Evolutionary conservation across 2,888 invertebrate species (phyloP).

Genomic region (Idaea dimidiata): DNA sequence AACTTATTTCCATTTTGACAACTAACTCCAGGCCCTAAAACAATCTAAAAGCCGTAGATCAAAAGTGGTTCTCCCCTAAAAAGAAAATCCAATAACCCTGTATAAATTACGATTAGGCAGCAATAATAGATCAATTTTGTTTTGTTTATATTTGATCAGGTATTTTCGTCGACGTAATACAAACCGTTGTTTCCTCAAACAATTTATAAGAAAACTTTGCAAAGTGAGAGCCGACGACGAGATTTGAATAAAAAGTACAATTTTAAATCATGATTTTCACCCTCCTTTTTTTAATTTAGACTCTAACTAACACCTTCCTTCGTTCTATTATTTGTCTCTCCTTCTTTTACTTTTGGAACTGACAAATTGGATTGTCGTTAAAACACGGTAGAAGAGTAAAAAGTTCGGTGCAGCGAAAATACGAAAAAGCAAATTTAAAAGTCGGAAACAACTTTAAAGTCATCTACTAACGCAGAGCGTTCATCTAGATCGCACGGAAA

Average conservation of each 20-base stretch:
- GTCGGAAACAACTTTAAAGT: neutral
- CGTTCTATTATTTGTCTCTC: neutral
- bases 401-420: neutral
- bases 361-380: neutral
- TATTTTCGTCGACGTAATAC: neutral
- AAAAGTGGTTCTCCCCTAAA: neutral
- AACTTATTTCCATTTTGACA: too few relatives aligned
- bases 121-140: neutral
- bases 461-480: conserved; percentile 15
- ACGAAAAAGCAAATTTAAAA: neutral
- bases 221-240: neutral
- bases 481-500: conserved; percentile 32
- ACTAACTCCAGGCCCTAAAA: too few relatives aligned
- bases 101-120: neutral
- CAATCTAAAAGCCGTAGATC: too few relatives aligned
- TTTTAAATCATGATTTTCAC: neutral
- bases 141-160: neutral
- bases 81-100: neutral
- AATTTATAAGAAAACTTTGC: neutral
- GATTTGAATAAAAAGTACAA: neutral
- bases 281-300: neutral
- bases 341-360: neutral
- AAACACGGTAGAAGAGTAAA: neutral
- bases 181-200: neutral
- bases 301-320: neutral